Evolutionary conservation across 1,140 invertebrate genomes (phyloP).

Genomic region (Ridgeia piscesae): DNA sequence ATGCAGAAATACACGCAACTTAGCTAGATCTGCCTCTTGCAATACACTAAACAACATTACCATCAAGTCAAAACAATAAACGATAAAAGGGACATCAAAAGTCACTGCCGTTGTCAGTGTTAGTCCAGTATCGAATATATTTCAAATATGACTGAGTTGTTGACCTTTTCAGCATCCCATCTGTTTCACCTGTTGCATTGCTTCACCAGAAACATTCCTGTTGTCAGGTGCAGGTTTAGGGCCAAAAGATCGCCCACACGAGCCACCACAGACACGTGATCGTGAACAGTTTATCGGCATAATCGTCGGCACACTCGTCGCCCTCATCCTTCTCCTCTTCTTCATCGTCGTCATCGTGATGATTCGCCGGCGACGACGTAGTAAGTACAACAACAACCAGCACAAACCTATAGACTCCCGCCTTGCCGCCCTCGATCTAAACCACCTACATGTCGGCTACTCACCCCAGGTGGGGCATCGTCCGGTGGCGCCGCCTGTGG

Average conservation of each 20-base stretch:
- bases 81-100: too few relatives aligned
- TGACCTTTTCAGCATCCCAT: not conserved
- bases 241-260: not conserved
- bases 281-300: conserved; percentile 70
- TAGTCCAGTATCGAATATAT: too few relatives aligned
- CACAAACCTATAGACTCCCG: conserved; percentile 54
- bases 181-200: not conserved
- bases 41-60: too few relatives aligned
- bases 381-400: conserved; percentile 65
- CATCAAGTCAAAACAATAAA: too few relatives aligned
- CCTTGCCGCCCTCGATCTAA: conserved; percentile 47
- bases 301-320: conserved; percentile 75
- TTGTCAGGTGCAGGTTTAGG: not conserved
- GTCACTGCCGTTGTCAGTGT: too few relatives aligned
- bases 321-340: conserved; percentile 63
- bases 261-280: not conserved
- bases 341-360: conserved; percentile 74
- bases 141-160: too few relatives aligned
- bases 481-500: conserved; percentile 39
- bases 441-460: not conserved
- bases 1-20: too few relatives aligned
- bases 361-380: conserved; percentile 70
- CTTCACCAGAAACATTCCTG: not conserved
- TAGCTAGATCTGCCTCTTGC: too few relatives aligned
- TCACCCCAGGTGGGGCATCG: not conserved